Evolutionary conservation across 2,797 vertebrate genomes (phyloP), one percentile per base, ranked within the genome.

Genomic region (Ceryle rudis): DNA sequence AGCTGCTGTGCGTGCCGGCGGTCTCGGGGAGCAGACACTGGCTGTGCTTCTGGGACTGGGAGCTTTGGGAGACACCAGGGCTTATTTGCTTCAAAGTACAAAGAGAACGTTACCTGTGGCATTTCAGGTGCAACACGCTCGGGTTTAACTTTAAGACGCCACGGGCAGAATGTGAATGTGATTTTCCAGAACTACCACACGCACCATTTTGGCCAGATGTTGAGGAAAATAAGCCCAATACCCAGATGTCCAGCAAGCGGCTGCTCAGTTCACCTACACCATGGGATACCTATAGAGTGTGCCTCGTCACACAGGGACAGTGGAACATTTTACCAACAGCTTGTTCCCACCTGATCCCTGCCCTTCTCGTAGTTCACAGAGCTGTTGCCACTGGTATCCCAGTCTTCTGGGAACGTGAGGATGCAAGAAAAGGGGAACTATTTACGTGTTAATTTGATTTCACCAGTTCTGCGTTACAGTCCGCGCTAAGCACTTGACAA

Each of bases 1-100:
- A 11, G 70, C 66, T 79, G 66, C 52, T 1, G 2, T 1, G 11
- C 14, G 2, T 1, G n/a, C 35, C 3, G 0, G 4, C 5, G 4
- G 57, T 55, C 51, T 47, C 7, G 4, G 49, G 58, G 69, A 54
- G 28, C 51, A 54, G 51, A 54, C 28, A 6, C 51, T 52, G 51
- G 16, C 51, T 29, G 6, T 52, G 9, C 39, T 49, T 49, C 67
- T 66, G 72, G 47, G 41, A 42, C 14, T 10, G 21, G 31, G 13
- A 86, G 15, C 41, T 31, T 42, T 51, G 49, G 49, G 49, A 28
- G 26, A 28, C 49, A 28, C 26, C 28, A 15, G 15, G 69, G 64
- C 19, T 37, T 33, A 8, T 11, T 44, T 83, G 37, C 44, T 19
- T 57, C 66, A 9, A 77, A 54, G 35, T 52, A 12, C 35, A 41